A percentile compares a stretch with the other conserved stretches of the same genome.
phyloP scores from a whole-genome alignment of 2,888 invertebrate species.

The Proisotoma minuta region DNA sequence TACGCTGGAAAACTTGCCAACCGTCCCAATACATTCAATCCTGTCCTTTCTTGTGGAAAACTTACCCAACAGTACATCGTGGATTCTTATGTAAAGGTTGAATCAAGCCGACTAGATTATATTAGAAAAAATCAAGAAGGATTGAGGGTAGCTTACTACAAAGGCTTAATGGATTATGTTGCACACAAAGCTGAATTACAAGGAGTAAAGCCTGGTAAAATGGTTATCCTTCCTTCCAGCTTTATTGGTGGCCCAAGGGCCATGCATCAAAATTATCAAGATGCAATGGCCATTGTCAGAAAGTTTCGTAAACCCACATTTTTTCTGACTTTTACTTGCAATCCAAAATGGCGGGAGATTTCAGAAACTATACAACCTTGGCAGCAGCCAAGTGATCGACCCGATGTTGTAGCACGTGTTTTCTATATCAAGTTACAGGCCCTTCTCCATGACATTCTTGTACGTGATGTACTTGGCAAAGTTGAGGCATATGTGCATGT shows the following conservation, averaged over 20 bases:
- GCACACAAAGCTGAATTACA: neutral
- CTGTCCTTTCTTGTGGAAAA: constrained; percentile 41
- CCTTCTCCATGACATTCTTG: constrained; percentile 36
- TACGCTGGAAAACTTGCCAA: too few species aligned
- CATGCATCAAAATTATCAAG: constrained; percentile 51
- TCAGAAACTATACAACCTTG: constrained; percentile 27
- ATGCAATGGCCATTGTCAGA: constrained; percentile 52
- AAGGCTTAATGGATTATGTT: constrained; percentile 15
- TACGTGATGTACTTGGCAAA: constrained; percentile 44
- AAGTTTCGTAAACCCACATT: constrained; percentile 51
- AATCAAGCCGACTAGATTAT: constrained; percentile 47
- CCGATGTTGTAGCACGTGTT: constrained; percentile 45
- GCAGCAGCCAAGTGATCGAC: constrained; percentile 38
- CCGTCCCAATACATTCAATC: too few species aligned
- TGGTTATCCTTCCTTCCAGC: constrained; percentile 50
- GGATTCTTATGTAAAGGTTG: constrained; percentile 47
- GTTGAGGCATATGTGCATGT: constrained; percentile 31
- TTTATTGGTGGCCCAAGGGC: constrained; percentile 50
- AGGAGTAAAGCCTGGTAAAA: constrained; percentile 1
- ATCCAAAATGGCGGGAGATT: constrained; percentile 51
- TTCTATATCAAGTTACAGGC: constrained; percentile 45
- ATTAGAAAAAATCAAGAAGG: constrained; percentile 46
- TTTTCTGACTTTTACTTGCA: constrained; percentile 53
- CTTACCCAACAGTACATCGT: constrained; percentile 48
- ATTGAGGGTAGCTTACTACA: constrained; percentile 44